Evolutionary conservation across 2,797 vertebrate genomes (phyloP).

Genomic region (Garrulus glandarius): DNA sequence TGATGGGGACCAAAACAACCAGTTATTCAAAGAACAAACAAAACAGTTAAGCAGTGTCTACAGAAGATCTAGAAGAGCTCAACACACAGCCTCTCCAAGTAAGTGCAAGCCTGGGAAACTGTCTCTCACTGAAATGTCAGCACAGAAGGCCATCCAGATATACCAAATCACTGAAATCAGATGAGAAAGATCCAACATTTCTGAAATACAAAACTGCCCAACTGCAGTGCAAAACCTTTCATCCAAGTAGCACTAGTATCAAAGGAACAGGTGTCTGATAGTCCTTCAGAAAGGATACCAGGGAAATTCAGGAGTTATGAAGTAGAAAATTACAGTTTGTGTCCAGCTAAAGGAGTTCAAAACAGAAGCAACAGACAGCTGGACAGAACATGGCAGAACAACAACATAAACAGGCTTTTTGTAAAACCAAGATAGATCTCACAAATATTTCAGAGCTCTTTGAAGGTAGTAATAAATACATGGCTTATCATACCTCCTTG

Average conservation of each 20-base stretch:
- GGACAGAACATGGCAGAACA: neutral
- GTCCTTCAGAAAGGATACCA: neutral
- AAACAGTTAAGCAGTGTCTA: neutral
- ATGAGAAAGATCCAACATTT: neutral
- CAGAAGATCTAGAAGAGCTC: neutral
- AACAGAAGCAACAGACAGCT: neutral
- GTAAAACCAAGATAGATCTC: neutral
- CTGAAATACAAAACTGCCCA: neutral
- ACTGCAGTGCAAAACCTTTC: rapidly evolving
- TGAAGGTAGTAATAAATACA: neutral
- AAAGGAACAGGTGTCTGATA: neutral
- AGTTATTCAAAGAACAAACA: neutral
- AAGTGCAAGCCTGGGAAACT: neutral
- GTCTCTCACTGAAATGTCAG: neutral
- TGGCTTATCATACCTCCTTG: neutral
- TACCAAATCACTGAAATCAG: rapidly evolving
- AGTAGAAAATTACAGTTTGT: neutral
- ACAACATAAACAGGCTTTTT: neutral
- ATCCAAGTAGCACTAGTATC: neutral
- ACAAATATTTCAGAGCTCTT: neutral
- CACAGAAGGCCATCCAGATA: neutral
- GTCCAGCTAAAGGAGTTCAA: neutral
- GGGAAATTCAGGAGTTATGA: neutral
- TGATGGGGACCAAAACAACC: neutral
- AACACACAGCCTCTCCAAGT: neutral